Evolutionary conservation across 1,140 invertebrate species (phyloP).

Genomic region (Drosophila tsacasi): DNA sequence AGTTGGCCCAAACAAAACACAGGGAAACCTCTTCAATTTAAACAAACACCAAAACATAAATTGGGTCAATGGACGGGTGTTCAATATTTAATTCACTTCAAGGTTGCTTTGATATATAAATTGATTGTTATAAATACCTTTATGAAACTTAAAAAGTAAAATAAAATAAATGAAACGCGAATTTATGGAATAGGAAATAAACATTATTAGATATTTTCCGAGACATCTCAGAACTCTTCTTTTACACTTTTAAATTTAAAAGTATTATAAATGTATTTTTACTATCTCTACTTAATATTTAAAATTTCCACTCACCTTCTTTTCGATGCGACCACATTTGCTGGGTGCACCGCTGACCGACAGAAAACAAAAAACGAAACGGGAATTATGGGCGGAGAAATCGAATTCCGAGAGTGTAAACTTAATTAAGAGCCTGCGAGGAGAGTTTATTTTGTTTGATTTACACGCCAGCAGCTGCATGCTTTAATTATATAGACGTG

Average conservation of each 20-base stretch:
- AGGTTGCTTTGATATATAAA: background rate
- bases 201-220: background rate
- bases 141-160: background rate
- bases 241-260: background rate
- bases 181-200: too few species aligned
- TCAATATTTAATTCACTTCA: background rate
- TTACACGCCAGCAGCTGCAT: slow-evolving; percentile 70
- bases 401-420: slow-evolving; percentile 78
- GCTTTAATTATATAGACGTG: slow-evolving; percentile 51
- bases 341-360: slow-evolving; percentile 32
- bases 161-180: background rate
- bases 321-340: slow-evolving; percentile 18
- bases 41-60: slow-evolving; percentile 4
- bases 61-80: background rate
- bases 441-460: slow-evolving; percentile 80
- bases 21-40: background rate
- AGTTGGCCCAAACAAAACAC: background rate
- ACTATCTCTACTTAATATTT: background rate
- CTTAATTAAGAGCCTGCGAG: slow-evolving; percentile 73
- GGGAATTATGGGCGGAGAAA: slow-evolving; percentile 64
- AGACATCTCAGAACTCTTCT: background rate
- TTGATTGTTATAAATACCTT: background rate
- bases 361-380: slow-evolving; percentile 11
- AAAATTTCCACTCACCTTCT: slow-evolving; percentile 1
- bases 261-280: background rate